Conservation (phyloP, 2,113 vertebrate genomes). For the Caranx ignobilis region DNA sequence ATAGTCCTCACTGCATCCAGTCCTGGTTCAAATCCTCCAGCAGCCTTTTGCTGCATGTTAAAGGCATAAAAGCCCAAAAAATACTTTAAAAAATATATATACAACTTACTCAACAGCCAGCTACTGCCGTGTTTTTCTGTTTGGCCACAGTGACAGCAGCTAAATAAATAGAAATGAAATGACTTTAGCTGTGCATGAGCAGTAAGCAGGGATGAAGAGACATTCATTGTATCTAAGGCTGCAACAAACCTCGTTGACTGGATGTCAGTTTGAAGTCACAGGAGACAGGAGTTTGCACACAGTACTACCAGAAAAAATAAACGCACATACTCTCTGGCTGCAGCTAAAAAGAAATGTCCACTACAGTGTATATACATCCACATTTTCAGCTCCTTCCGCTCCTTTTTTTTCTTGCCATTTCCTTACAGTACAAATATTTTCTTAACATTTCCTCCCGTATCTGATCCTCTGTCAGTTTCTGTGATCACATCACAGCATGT, state of each 20-base stretch:
- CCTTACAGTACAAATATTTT: slow-evolving; percentile 41
- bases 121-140: slow-evolving; percentile 26
- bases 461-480: slow-evolving; percentile 54
- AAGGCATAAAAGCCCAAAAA: too few species aligned
- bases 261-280: slow-evolving; percentile 10
- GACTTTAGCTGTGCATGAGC: neutral
- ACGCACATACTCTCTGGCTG: slow-evolving; percentile 17
- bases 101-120: neutral
- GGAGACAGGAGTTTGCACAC: slow-evolving; percentile 17
- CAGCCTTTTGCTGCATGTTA: too few species aligned
- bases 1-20: too few species aligned
- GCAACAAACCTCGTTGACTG: neutral
- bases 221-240: slow-evolving; percentile 11
- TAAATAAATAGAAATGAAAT: slow-evolving; percentile 42
- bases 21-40: too few species aligned
- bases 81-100: too few species aligned
- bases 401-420: slow-evolving; percentile 37
- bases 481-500: slow-evolving; percentile 25
- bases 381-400: slow-evolving; percentile 11
- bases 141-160: slow-evolving; percentile 1
- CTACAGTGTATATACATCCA: slow-evolving; percentile 43
- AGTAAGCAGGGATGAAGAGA: slow-evolving; percentile 5
- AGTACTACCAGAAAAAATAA: slow-evolving; percentile 28
- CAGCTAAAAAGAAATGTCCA: slow-evolving; percentile 19
- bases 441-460: slow-evolving; percentile 35